Conservation (phyloP, 2,888 invertebrate species). For the Lydus trimaculatus region DNA sequence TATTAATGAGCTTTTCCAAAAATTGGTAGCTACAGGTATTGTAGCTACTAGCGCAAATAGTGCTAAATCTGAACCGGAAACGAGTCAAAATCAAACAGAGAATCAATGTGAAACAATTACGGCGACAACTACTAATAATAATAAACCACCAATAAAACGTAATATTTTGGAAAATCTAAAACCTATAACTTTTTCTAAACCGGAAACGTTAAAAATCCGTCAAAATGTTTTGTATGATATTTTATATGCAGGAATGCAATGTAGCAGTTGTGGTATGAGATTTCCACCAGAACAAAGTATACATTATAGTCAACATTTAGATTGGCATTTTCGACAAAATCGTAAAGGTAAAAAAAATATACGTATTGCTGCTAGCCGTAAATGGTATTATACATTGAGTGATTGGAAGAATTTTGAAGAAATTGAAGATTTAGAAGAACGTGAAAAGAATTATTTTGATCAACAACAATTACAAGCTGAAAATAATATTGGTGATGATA, state of each 20-base stretch:
- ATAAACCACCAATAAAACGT: slow-evolving; percentile 28
- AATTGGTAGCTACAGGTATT: slow-evolving; percentile 86
- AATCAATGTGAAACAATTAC: not conserved
- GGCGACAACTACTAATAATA: not conserved
- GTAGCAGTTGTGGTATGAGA: slow-evolving; percentile 94
- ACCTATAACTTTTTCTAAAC: slow-evolving; percentile 71
- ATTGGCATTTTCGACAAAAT: slow-evolving; percentile 99
- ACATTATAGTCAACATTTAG: slow-evolving; percentile 93
- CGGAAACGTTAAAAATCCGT: slow-evolving; percentile 77
- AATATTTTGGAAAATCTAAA: slow-evolving; percentile 61
- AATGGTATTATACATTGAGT: slow-evolving; percentile 88
- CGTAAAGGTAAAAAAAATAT: slow-evolving; percentile 85
- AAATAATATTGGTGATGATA: slow-evolving; percentile 65
- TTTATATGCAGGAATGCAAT: slow-evolving; percentile 92
- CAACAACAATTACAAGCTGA: slow-evolving; percentile 67
- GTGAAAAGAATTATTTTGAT: slow-evolving; percentile 91
- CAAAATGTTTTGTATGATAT: slow-evolving; percentile 74
- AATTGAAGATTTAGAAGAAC: slow-evolving; percentile 88
- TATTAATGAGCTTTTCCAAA: slow-evolving; percentile 84
- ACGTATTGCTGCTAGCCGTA: slow-evolving; percentile 81
- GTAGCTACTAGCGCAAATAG: slow-evolving; percentile 57
- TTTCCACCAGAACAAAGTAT: slow-evolving; percentile 91
- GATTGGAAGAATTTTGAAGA: slow-evolving; percentile 97
- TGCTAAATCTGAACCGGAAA: slow-evolving; percentile 28
- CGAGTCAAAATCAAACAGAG: slow-evolving; percentile 31